A percentile compares a stretch with the other conserved stretches of the same genome.
phyloP scores from a whole-genome alignment of 30 jellyfish, hydroid and myxozoan genomes.

The Haliclystus octoradiatus region DNA sequence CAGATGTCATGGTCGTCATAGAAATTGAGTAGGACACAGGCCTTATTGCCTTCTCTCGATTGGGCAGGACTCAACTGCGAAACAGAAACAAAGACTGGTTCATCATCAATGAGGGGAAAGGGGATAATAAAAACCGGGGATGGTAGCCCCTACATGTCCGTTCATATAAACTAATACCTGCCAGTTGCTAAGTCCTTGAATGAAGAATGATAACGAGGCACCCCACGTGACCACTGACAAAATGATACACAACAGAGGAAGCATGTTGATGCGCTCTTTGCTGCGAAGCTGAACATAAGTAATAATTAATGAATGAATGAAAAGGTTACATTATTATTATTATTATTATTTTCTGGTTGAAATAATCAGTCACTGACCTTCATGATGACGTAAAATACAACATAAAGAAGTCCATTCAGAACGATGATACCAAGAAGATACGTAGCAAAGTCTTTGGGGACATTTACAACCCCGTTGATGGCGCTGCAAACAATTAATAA shows the following conservation, averaged over 20 bases:
- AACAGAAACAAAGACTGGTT: neutral
- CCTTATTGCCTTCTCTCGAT: conserved; percentile 86
- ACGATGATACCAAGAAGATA: conserved; percentile 79
- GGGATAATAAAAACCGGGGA: too few relatives aligned
- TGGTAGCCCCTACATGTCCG: too few relatives aligned
- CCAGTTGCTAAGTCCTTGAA: conserved; percentile 75
- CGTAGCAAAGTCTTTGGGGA: conserved; percentile 88
- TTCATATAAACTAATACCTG: too few relatives aligned
- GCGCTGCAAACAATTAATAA: conserved; percentile 27
- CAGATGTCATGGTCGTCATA: conserved; percentile 89
- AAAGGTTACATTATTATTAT: neutral
- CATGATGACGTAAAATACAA: conserved; percentile 62
- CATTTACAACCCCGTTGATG: conserved; percentile 63
- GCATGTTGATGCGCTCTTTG: conserved; percentile 42
- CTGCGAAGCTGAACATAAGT: conserved; percentile 26
- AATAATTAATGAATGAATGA: neutral
- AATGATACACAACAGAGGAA: conserved; percentile 45
- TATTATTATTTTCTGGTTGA: too few relatives aligned
- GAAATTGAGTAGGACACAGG: conserved; percentile 39
- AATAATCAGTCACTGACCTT: conserved; percentile 33
- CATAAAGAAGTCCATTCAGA: conserved; percentile 85
- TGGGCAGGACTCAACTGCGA: conserved; percentile 81
- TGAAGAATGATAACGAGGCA: conserved; percentile 44
- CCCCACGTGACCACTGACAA: conserved; percentile 61
- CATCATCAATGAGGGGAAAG: neutral